These are phyloP conservation scores for Sciaenops ocellatus DNA, from an alignment of 2,797 vertebrate species.

Conservation along the genomic window DNA sequence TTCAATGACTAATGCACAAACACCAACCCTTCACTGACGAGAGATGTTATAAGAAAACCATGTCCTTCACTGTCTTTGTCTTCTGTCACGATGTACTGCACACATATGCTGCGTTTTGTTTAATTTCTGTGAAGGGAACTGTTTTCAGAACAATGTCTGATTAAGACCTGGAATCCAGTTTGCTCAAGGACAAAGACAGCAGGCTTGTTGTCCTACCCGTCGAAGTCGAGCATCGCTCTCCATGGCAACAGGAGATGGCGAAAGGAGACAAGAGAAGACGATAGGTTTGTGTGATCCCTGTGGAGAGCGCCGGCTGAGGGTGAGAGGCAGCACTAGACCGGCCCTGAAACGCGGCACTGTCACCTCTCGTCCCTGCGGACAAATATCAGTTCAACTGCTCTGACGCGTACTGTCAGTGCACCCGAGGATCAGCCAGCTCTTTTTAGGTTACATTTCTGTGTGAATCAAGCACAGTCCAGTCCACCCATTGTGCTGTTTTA, in stretches of 20 bases:
- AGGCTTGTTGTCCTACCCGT: slow-evolving; percentile 25
- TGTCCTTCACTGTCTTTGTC: slow-evolving; percentile 10
- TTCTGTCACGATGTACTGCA: slow-evolving; percentile 10
- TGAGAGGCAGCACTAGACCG: slow-evolving; percentile 34
- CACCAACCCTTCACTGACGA: neutral
- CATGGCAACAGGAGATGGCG: slow-evolving; percentile 64
- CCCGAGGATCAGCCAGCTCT: slow-evolving; percentile 7
- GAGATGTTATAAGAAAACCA: slow-evolving; percentile 5
- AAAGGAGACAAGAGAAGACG: slow-evolving; percentile 44
- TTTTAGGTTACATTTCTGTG: slow-evolving; percentile 45
- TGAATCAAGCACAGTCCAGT: slow-evolving; percentile 49
- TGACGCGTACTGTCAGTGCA: slow-evolving; percentile 27
- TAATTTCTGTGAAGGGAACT: slow-evolving; percentile 2
- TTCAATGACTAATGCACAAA: slow-evolving; percentile 34
- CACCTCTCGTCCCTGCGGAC: slow-evolving; percentile 53
- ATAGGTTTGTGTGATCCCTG: slow-evolving; percentile 44
- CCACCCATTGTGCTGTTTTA: slow-evolving; percentile 38
- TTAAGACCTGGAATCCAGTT: slow-evolving; percentile 44
- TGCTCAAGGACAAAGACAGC: slow-evolving; percentile 52
- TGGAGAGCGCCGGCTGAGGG: slow-evolving; percentile 40
- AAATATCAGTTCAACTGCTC: slow-evolving; percentile 39
- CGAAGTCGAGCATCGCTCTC: slow-evolving; percentile 58
- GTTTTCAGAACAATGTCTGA: slow-evolving; percentile 41
- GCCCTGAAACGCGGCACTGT: slow-evolving; percentile 46
- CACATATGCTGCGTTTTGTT: slow-evolving; percentile 14